phyloP scores from a whole-genome alignment of 2,113 vertebrate genomes.

The Hymenochirus boettgeri region DNA sequence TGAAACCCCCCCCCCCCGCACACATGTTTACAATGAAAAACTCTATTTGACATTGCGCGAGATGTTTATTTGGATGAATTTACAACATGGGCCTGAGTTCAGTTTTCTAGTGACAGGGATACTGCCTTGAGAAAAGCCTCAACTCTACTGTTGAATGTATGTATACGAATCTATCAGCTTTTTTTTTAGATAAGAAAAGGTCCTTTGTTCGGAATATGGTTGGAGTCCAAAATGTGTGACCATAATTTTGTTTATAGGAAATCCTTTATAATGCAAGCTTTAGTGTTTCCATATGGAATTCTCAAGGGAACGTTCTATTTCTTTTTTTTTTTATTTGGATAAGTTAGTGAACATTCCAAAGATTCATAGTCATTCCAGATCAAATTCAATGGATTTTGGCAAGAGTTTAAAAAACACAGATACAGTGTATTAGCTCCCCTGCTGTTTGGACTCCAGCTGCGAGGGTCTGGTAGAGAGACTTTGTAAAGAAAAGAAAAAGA shows the following conservation, averaged over 20 bases:
- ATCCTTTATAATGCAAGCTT: constrained; percentile 75
- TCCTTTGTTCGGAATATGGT: constrained; percentile 66
- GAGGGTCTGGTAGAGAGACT: constrained; percentile 75
- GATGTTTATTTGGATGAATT: constrained; percentile 74
- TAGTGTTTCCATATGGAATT: constrained; percentile 88
- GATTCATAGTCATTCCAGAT: constrained; percentile 95
- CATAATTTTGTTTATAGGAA: constrained; percentile 83
- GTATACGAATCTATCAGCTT: constrained; percentile 37
- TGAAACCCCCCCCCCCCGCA: constrained; percentile 60
- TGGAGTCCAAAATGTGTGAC: constrained; percentile 72
- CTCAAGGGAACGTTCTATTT: constrained; percentile 67
- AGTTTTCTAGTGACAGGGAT: constrained; percentile 67
- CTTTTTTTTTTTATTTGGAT: constrained; percentile 66
- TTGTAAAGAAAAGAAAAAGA: constrained; percentile 58
- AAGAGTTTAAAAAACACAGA: constrained; percentile 83
- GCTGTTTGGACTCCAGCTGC: constrained; percentile 76
- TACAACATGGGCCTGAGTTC: constrained; percentile 61
- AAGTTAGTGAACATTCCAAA: constrained; percentile 94
- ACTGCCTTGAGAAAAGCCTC: constrained; percentile 53
- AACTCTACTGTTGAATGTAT: constrained; percentile 44
- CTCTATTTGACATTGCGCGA: constrained; percentile 67
- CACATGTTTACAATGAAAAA: constrained; percentile 74
- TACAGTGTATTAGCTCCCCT: constrained; percentile 71
- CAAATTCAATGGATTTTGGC: constrained; percentile 94
- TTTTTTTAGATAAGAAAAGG: constrained; percentile 53